Evolutionary conservation across 2,888 invertebrate genomes (phyloP).

Genomic region (Rhorus exstirpatorius): DNA sequence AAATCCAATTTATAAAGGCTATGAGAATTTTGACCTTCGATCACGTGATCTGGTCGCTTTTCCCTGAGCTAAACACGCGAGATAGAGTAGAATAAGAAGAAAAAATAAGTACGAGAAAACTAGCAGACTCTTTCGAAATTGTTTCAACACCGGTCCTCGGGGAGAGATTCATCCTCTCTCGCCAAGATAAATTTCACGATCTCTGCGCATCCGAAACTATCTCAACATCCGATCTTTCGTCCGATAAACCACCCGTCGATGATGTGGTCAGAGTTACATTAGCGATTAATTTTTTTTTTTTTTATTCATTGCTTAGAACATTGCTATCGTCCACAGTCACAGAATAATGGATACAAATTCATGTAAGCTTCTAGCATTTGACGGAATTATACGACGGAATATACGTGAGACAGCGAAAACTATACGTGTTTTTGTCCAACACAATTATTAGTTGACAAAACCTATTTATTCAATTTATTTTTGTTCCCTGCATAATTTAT

Average conservation of each 20-base stretch:
- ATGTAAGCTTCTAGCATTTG: no score
- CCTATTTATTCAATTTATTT: neutral
- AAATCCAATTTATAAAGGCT: neutral
- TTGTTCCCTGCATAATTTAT: neutral
- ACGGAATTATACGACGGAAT: no score
- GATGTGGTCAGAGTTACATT: neutral
- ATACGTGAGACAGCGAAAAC: no score
- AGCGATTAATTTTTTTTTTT: neutral
- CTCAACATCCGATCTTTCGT: neutral
- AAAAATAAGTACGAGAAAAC: neutral
- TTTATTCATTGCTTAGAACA: no score
- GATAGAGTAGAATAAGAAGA: neutral
- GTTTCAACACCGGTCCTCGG: neutral
- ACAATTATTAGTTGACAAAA: no score
- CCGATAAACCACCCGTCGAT: neutral
- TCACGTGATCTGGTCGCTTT: slow-evolving; percentile 6
- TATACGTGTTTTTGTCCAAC: no score
- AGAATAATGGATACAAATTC: no score
- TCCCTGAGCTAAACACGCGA: neutral
- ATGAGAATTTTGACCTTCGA: slow-evolving; percentile 25
- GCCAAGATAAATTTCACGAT: neutral
- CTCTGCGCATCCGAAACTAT: neutral
- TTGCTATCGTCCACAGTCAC: no score
- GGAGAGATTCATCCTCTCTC: neutral
- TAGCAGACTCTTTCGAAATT: neutral